Base-by-base conservation (phyloP, 2,797 vertebrate genomes). In the Pangasius mekongensis region DNA sequence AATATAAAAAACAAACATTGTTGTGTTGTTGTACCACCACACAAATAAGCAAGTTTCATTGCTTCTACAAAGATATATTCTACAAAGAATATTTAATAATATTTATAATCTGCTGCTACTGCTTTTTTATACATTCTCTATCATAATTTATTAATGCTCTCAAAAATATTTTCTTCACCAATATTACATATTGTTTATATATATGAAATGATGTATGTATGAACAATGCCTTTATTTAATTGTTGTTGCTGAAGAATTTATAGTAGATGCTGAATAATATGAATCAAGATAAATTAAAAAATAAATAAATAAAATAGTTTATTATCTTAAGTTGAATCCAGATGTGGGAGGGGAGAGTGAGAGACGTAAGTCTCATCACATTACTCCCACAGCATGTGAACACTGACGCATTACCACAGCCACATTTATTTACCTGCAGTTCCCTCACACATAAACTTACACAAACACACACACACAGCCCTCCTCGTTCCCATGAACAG, bases 401-500 rank as follows among this genome's bases (percentile, higher is more conserved):
- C 86, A 83, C 74, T 62, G 43, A 87, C 16, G 54, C 66, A 36
- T 90, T 90, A 90, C 84, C 86, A 52, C 14, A 80, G 52, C 76
- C 78, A 86, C 69, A 84, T 67, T 87, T 60, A 71, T 92, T 89
- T 91, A 94, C 94, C 94, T 94, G 91, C 89, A 90, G 89, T 88
- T 93, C 90, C 92, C 5, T 62, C 22, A 62, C 56, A 83, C 39
- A 67, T 18, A 76, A 22, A 87, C 36, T 30, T 36, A 33, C 73
- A 60, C 64, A 71, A 20, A 87, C 39, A 84, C 64, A 60, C 77
- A 60, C 52, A 73, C 60, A 76, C 33, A 91, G 84, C 78, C 81
- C 74, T 91, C 87, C 87, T 67, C 90, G 93, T 95, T 95, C 94
- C 94, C 94, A 95, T 93, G 91, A 94, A 92, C 90, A 54, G 77